phyloP scores from a whole-genome alignment of 2,888 invertebrate genomes.

The Autographa pulchrina region DNA sequence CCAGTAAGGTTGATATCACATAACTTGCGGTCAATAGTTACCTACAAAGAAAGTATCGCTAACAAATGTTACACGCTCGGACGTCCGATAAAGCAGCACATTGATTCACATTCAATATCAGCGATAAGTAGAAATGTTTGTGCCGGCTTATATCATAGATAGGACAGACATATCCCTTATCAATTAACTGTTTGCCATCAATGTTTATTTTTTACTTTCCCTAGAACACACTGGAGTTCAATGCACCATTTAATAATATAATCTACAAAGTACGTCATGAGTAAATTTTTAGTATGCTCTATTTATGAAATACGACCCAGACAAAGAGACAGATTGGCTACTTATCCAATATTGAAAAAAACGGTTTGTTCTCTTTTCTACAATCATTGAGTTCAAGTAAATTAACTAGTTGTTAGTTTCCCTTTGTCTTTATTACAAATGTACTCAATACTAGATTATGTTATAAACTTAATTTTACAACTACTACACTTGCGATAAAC shows the following conservation, averaged over 20 bases:
- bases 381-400: constrained; percentile 21
- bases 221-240: neutral
- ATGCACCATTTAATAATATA: neutral
- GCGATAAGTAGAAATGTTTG: constrained; percentile 46
- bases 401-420: constrained; percentile 38
- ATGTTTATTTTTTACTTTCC: neutral
- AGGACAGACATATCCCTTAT: constrained; percentile 9
- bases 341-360: constrained; percentile 10
- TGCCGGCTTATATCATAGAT: constrained; percentile 26
- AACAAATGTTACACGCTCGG: constrained; percentile 39
- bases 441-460: neutral
- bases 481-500: neutral
- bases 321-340: neutral
- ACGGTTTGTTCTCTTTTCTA: constrained; percentile 25
- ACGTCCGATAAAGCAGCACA: constrained; percentile 50
- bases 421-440: constrained; percentile 18
- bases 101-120: constrained; percentile 52
- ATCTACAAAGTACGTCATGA: neutral
- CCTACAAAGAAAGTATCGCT: constrained; percentile 36
- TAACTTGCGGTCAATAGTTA: neutral
- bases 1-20: neutral
- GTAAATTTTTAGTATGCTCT: neutral
- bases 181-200: neutral
- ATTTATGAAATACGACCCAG: neutral
- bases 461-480: neutral